Base-by-base conservation (phyloP, 2,113 vertebrate species). In the Carassius carassius region DNA sequence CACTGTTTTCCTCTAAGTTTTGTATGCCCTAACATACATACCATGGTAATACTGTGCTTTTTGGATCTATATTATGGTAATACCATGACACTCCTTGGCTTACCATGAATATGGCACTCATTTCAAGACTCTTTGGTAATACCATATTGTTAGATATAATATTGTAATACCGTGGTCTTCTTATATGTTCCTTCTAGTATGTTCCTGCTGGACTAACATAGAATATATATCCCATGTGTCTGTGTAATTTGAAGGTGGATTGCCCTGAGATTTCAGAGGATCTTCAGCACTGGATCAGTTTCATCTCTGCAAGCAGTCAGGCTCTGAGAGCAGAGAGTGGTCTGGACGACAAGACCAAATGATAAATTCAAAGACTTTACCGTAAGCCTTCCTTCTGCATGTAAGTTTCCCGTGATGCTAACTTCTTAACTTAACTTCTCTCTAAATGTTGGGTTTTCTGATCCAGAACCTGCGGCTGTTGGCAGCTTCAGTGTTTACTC, bases 251-350 rank as follows among this genome's bases (percentile, higher is more conserved):
- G 21, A 85, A 97, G 96, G 95, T 97, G 86, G 95, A 95, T 74
- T 90, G 94, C 23, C 96, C 96, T 0, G 96, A 96, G 83, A 94
- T 95, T 65, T 95, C 97, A 0, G 95, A 95, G 7, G 97, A 97
- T 62, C 92, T 97, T n/a, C 93, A 91, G 88, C 94, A 96, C 86
- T 97, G 96, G 96, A 90, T 96, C 16, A 92, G 86, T 72, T 97
- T 96, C 91, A 97, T 96, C 21, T 93, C 94, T 4, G 89, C 93
- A 92, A 98, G 94, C 93, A 97, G 96, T 90, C 95, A 94, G 89
- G 92, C 92, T 17, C 93, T 97, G 78, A 92, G 95, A 25, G 94
- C 95, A 0, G 95, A 96, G 90, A 95, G 93, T 0, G 93, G 95
- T 1, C 88, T 95, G 0, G 89, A 92, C 0, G 93, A 94, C 25